Conservation (phyloP, 2,797 vertebrate species). For the Gobionotothen gibberifrons region DNA sequence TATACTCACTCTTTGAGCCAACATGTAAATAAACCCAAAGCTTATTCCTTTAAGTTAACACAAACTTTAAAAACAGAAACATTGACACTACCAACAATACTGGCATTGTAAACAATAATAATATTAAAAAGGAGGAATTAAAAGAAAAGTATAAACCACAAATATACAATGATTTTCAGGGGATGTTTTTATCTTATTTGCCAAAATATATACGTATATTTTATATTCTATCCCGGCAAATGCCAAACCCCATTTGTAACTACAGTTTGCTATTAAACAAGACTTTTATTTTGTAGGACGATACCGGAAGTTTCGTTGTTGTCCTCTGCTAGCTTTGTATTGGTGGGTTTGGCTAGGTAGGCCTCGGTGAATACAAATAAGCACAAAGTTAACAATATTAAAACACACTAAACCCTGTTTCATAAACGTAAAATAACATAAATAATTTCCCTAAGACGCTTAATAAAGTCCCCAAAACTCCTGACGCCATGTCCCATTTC, state of each 20-base stretch:
- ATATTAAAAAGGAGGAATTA: background rate
- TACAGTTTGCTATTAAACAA: background rate
- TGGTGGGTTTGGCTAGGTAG: conserved; percentile 76
- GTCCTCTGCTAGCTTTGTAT: conserved; percentile 7
- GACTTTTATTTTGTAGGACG: conserved; percentile 53
- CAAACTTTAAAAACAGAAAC: background rate
- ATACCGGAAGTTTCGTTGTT: conserved; percentile 34
- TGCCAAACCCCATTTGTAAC: background rate
- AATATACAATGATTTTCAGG: background rate
- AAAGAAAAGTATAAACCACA: background rate
- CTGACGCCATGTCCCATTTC: conserved; percentile 6
- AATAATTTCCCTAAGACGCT: background rate
- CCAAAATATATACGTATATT: background rate
- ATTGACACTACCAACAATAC: too few relatives aligned
- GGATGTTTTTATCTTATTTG: accelerated
- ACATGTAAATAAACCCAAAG: too few relatives aligned
- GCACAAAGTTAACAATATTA: conserved; percentile 77
- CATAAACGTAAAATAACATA: accelerated
- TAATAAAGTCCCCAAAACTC: background rate
- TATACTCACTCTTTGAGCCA: background rate
- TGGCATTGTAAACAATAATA: too few relatives aligned
- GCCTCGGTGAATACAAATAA: conserved; percentile 82
- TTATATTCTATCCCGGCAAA: too few relatives aligned
- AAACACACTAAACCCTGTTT: conserved; percentile 25
- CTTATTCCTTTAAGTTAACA: background rate